These are phyloP conservation scores for Barnardius zonarius DNA, from an alignment of 2,113 vertebrate genomes.

Conservation along the genomic window DNA sequence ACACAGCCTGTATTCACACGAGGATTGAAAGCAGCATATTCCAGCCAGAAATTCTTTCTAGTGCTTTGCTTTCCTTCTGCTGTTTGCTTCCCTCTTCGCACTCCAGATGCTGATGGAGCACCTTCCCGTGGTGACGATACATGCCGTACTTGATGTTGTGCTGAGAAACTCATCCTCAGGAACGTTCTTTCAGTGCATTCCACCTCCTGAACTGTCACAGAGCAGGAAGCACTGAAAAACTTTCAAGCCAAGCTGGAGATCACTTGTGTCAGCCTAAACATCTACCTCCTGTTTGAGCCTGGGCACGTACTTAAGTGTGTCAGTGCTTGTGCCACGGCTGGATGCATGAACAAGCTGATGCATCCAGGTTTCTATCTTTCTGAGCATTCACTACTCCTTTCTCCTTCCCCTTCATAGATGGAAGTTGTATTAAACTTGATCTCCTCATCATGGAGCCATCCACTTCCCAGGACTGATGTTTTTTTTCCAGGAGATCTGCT, in stretches of 20 bases:
- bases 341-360: too few relatives aligned
- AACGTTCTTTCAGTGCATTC: background rate
- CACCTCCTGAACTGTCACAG: background rate
- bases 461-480: background rate
- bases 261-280: background rate
- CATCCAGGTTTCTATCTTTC: background rate
- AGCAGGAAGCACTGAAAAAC: background rate
- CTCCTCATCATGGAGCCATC: accelerated
- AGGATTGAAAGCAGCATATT: background rate
- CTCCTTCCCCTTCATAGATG: background rate
- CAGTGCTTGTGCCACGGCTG: background rate
- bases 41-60: conserved; percentile 37
- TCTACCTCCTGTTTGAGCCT: background rate
- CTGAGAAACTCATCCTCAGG: background rate
- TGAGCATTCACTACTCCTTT: background rate
- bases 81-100: conserved; percentile 1
- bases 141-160: background rate
- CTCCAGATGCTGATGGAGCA: conserved; percentile 33
- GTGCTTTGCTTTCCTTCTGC: conserved; percentile 48
- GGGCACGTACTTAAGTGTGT: background rate
- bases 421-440: background rate
- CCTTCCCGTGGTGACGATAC: background rate
- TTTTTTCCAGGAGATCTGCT: background rate
- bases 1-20: background rate
- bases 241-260: background rate